Conservation (phyloP, 2,888 invertebrate species). For the Tetramorium bicarinatum region DNA sequence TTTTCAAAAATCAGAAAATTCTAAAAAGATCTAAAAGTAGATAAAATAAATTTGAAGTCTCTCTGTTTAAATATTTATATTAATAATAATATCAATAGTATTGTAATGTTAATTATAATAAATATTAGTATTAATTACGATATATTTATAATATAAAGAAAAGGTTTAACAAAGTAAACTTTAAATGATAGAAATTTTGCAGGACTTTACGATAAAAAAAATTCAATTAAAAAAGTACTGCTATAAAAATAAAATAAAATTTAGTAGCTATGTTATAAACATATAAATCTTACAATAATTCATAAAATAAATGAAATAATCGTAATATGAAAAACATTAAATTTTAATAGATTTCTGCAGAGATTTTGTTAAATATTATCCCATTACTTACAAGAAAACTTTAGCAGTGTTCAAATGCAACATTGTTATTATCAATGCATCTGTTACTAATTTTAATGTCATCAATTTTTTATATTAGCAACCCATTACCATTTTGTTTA, state of each 20-base stretch:
- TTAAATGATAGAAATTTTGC: background rate
- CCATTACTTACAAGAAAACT: background rate
- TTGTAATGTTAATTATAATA: no score
- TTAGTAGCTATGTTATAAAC: background rate
- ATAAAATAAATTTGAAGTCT: background rate
- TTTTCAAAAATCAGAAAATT: background rate
- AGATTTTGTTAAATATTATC: background rate
- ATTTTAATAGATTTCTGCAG: background rate
- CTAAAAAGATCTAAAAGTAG: background rate
- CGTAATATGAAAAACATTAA: background rate
- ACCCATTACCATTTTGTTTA: background rate
- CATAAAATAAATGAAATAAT: conserved; percentile 9
- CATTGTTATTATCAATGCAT: background rate
- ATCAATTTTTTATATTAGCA: background rate
- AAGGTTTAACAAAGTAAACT: background rate
- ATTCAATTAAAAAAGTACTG: background rate
- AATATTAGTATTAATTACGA: background rate
- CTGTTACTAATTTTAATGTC: background rate
- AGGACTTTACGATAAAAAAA: background rate
- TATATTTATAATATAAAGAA: background rate
- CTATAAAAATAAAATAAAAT: conserved; percentile 6
- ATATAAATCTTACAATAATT: background rate
- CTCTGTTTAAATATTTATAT: background rate
- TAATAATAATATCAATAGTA: background rate
- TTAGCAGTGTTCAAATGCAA: background rate